phyloP scores from a whole-genome alignment of 2,113 vertebrate genomes.

The Sapajus apella region DNA sequence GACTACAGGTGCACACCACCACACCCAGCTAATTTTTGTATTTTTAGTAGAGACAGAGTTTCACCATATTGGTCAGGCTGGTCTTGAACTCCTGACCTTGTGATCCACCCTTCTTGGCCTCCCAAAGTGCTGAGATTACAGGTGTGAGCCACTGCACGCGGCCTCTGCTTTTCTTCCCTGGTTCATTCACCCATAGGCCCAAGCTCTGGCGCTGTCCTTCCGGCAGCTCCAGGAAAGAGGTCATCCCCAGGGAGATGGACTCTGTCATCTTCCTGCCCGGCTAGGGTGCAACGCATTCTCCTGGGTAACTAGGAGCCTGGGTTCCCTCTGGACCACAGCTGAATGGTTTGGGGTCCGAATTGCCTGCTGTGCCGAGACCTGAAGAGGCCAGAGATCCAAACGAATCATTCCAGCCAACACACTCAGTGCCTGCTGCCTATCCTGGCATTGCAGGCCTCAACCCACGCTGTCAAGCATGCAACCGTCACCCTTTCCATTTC shows the following conservation, averaged over 20 bases:
- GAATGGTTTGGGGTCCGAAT: not conserved
- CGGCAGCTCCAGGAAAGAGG: not conserved
- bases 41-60: too few species aligned
- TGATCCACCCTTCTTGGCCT: too few species aligned
- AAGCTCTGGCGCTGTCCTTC: not conserved
- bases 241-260: not conserved
- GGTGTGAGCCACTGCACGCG: too few species aligned
- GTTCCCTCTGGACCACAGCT: not conserved
- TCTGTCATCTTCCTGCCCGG: not conserved
- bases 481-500: not conserved
- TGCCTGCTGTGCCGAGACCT: not conserved
- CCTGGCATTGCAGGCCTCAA: rapidly evolving
- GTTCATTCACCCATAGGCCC: not conserved
- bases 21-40: too few species aligned
- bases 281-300: not conserved
- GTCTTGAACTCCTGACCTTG: too few species aligned
- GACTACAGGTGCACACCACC: too few species aligned
- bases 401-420: not conserved
- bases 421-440: not conserved
- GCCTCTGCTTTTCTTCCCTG: not conserved
- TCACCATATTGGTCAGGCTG: too few species aligned
- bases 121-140: too few species aligned
- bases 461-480: not conserved
- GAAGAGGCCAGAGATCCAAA: not conserved
- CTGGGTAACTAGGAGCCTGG: not conserved